Evolutionary conservation across 2,797 vertebrate genomes (phyloP).

Genomic region (Florisuga fusca): DNA sequence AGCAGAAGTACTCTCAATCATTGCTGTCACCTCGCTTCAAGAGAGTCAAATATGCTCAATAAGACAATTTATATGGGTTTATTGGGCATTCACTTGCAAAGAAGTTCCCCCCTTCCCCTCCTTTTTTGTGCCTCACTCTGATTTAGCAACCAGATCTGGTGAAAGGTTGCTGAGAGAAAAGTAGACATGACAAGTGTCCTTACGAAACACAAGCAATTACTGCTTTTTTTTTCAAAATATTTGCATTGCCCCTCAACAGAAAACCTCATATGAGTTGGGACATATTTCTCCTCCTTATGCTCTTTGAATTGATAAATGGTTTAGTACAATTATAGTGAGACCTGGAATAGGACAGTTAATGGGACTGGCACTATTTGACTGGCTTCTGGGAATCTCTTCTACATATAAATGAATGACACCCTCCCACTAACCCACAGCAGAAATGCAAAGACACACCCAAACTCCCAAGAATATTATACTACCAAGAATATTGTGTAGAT

Average conservation of each 20-base stretch:
- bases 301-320: not conserved
- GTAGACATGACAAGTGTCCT: not conserved
- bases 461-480: not conserved
- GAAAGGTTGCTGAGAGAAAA: slow-evolving; percentile 53
- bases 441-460: not conserved
- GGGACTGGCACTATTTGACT: not conserved
- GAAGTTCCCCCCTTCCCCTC: not conserved
- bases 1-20: not conserved
- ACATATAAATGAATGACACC: not conserved
- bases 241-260: not conserved
- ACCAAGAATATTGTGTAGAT: not conserved
- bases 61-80: not conserved
- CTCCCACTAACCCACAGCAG: not conserved
- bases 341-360: not conserved
- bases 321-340: not conserved
- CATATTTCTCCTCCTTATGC: not conserved
- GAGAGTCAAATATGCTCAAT: not conserved
- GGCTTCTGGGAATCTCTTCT: not conserved
- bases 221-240: not conserved
- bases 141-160: not conserved
- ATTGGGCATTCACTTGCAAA: not conserved
- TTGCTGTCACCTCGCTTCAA: not conserved
- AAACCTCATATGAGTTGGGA: slow-evolving; percentile 4
- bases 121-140: not conserved
- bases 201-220: not conserved